These are phyloP conservation scores for Limosa lapponica DNA, from an alignment of 2,797 vertebrate genomes.

Conservation along the genomic window DNA sequence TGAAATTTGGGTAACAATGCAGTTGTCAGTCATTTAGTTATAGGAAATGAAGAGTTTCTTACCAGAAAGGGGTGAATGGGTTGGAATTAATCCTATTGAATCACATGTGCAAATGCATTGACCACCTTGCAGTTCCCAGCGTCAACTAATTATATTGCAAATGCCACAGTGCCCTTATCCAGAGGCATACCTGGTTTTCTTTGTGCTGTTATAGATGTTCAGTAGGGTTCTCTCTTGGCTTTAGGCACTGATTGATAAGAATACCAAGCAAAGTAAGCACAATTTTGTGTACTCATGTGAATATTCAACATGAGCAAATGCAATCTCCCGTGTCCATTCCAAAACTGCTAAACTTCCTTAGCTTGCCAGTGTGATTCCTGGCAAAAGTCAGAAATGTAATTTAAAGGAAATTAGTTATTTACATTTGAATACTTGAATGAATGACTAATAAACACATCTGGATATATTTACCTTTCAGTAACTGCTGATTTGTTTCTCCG, in stretches of 20 bases:
- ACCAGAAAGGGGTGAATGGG: neutral
- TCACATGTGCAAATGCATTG: neutral
- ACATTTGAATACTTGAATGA: neutral
- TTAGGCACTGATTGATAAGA: neutral
- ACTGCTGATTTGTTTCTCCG: neutral
- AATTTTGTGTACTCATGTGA: neutral
- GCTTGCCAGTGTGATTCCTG: neutral
- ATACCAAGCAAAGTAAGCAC: neutral
- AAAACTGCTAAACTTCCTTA: neutral
- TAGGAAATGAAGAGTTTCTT: neutral
- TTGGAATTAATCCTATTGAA: constrained; percentile 34
- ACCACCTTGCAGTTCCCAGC: neutral
- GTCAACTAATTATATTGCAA: neutral
- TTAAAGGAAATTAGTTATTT: neutral
- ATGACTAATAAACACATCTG: neutral
- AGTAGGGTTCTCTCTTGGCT: neutral
- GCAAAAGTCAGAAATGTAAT: neutral
- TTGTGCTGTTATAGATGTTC: neutral
- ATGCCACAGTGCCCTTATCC: neutral
- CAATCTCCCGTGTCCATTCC: neutral
- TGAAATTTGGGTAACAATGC: neutral
- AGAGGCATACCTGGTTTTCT: neutral
- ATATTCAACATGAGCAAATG: neutral
- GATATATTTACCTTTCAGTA: neutral
- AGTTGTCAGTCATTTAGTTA: neutral